phyloP scores from a whole-genome alignment of 2,888 invertebrate genomes.

The Lottia scabra region DNA sequence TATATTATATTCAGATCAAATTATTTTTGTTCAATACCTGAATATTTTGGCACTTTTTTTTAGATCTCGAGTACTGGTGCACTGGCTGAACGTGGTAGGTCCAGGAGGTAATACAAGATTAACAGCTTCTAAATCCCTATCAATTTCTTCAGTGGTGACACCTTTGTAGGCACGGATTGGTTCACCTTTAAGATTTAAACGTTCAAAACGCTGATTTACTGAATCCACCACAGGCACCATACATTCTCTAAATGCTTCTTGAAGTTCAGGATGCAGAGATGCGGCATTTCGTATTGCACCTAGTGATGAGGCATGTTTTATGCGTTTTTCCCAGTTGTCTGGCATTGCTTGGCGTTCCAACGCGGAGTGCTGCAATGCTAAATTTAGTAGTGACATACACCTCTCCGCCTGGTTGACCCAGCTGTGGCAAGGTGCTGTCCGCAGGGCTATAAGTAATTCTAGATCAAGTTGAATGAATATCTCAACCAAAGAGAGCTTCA shows the following conservation, averaged over 20 bases:
- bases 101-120: no score
- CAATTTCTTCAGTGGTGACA: no score
- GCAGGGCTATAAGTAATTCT: slow-evolving; percentile 24
- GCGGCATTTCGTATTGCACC: slow-evolving; percentile 21
- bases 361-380: slow-evolving; percentile 29
- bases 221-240: background rate
- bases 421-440: slow-evolving; percentile 31
- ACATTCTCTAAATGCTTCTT: background rate
- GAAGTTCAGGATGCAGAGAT: background rate
- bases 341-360: slow-evolving; percentile 21
- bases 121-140: no score
- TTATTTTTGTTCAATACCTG: no score
- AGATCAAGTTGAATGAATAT: slow-evolving; percentile 30
- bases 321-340: slow-evolving; percentile 18
- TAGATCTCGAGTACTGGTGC: no score
- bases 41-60: no score
- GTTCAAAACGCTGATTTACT: background rate
- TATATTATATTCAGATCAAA: no score
- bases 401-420: slow-evolving; percentile 32
- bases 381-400: slow-evolving; percentile 28
- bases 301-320: slow-evolving; percentile 15
- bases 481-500: slow-evolving; percentile 22
- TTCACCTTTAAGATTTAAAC: background rate
- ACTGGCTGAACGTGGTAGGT: no score
- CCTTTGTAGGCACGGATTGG: background rate